These are phyloP conservation scores for Probaryconus sp. DNA, from an alignment of 1,140 invertebrate genomes.

Conservation along the genomic window DNA sequence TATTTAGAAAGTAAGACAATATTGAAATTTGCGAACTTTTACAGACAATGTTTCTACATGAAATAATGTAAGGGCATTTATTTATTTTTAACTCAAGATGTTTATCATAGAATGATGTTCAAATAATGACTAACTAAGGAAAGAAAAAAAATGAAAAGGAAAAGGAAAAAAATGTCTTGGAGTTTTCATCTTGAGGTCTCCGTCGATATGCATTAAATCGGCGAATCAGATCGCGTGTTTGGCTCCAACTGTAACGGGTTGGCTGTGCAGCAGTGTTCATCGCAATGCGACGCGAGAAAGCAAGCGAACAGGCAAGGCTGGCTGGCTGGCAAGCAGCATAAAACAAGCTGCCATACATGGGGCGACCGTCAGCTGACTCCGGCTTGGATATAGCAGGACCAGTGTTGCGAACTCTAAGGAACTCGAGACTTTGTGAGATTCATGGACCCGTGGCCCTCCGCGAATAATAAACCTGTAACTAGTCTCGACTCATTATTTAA, in stretches of 20 bases:
- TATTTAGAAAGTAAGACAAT: too few species aligned
- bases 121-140: neutral
- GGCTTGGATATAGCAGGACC: conserved; percentile 72
- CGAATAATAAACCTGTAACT: conserved; percentile 63
- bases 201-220: conserved; percentile 60
- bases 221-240: conserved; percentile 69
- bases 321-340: conserved; percentile 68
- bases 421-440: conserved; percentile 46
- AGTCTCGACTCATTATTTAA: neutral
- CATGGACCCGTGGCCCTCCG: conserved; percentile 63
- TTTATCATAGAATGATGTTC: too few species aligned
- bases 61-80: too few species aligned
- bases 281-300: conserved; percentile 67
- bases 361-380: conserved; percentile 76
- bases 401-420: conserved; percentile 58
- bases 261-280: conserved; percentile 59
- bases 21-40: too few species aligned
- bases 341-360: conserved; percentile 79
- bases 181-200: conserved; percentile 33
- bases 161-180: conserved; percentile 5
- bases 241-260: conserved; percentile 64
- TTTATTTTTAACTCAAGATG: too few species aligned
- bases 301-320: conserved; percentile 38
- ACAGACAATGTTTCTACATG: too few species aligned
- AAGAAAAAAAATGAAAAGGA: conserved; percentile 8